Percentiles rank a stretch among this genome's conserved stretches.
Conservation (phyloP, 2,113 vertebrate species). For the Centropus bengalensis region DNA sequence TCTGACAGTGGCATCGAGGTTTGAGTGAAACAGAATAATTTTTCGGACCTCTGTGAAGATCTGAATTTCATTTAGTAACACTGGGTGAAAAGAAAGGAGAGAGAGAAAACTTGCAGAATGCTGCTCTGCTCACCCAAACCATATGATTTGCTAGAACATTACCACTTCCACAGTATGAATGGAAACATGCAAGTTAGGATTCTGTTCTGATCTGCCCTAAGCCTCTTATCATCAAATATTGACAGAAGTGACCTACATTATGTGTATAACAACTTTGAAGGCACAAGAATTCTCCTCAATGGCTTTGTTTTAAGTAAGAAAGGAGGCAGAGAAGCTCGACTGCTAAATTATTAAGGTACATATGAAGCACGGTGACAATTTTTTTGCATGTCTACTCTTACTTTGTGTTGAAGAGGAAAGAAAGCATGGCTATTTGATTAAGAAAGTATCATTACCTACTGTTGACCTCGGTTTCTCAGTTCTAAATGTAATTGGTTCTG, state of each 20-base stretch:
- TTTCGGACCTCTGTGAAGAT: not conserved
- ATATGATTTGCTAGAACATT: not conserved
- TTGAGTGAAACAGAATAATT: not conserved
- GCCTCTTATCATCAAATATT: not conserved
- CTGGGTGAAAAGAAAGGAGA: not conserved
- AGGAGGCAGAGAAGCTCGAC: not conserved
- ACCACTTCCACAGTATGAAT: not conserved
- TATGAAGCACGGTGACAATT: not conserved
- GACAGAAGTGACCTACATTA: not conserved
- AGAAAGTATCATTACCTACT: constrained; percentile 60
- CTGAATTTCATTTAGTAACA: not conserved
- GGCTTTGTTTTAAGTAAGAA: not conserved
- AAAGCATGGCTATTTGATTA: not conserved
- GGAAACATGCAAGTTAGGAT: not conserved
- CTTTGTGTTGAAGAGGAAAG: constrained; percentile 14
- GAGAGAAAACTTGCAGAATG: not conserved
- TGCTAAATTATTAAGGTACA: not conserved
- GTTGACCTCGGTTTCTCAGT: constrained; percentile 58
- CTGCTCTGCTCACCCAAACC: not conserved
- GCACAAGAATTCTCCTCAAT: not conserved
- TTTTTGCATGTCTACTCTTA: not conserved
- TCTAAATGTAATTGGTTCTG: constrained; percentile 53
- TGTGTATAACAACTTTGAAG: not conserved
- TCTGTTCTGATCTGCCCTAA: not conserved
- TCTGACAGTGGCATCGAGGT: not conserved